phyloP scores from a whole-genome alignment of 2,888 invertebrate species.

The Papilio protenor region DNA sequence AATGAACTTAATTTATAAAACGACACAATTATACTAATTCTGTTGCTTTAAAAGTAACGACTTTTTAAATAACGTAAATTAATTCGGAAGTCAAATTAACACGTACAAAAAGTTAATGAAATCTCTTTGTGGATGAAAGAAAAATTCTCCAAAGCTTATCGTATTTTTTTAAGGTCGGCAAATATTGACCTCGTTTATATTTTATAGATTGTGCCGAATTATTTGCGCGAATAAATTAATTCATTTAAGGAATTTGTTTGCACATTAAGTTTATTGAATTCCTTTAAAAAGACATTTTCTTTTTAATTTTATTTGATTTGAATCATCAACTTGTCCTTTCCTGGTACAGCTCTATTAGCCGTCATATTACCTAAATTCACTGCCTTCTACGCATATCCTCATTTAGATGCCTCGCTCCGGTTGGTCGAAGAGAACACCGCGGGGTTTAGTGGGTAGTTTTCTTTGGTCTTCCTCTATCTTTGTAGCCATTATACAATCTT shows the following conservation, averaged over 20 bases:
- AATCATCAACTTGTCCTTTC: no score
- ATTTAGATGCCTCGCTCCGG: no score
- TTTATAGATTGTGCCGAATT: background rate
- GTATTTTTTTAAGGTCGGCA: slow-evolving; percentile 6
- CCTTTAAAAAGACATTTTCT: background rate
- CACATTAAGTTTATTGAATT: background rate
- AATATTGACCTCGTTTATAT: slow-evolving; percentile 14
- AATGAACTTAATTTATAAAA: background rate
- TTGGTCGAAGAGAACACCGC: no score
- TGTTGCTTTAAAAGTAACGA: background rate
- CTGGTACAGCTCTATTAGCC: no score
- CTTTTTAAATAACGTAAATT: background rate
- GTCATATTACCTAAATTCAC: no score
- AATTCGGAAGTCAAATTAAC: background rate
- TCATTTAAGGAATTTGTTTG: background rate
- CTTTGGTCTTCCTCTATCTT: no score
- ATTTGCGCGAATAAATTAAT: slow-evolving; percentile 14
- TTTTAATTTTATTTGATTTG: background rate
- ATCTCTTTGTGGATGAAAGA: slow-evolving; percentile 12
- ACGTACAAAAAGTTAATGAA: slow-evolving; percentile 19
- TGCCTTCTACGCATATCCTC: no score
- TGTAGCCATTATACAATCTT: no score
- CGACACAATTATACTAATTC: background rate
- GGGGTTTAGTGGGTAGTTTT: no score
- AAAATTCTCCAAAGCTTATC: background rate